Percentiles rank a stretch among this genome's conserved stretches.
phyloP scores from a whole-genome alignment of 2,113 vertebrate species.

The Rhodinocichla rosea region DNA sequence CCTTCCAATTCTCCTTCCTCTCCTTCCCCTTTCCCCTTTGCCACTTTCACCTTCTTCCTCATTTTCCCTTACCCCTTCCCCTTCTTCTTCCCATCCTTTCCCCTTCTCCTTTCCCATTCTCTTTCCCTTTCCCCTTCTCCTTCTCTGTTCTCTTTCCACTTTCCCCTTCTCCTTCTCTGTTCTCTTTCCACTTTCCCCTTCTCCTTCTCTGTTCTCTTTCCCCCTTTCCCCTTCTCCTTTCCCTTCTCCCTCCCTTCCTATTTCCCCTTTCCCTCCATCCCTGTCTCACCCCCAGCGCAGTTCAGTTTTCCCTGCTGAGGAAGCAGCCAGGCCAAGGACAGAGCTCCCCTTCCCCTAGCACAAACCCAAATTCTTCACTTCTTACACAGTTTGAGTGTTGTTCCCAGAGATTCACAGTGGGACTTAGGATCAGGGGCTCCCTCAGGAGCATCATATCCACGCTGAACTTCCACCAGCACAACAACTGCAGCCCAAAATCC shows the following conservation, averaged over 20 bases:
- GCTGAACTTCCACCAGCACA: constrained; percentile 24
- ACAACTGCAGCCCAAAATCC: not conserved
- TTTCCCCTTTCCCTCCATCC: not conserved
- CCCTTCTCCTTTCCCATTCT: rapidly evolving
- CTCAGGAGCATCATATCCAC: not conserved
- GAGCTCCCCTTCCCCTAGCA: too few relatives aligned
- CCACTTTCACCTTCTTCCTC: not conserved
- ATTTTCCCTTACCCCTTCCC: not conserved
- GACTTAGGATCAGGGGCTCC: not conserved
- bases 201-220: rapidly evolving
- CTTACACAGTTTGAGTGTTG: rapidly evolving
- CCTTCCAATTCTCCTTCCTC: not conserved
- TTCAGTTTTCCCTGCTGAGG: not conserved
- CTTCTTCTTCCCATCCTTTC: too few relatives aligned
- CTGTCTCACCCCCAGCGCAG: rapidly evolving
- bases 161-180: not conserved
- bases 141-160: too few relatives aligned
- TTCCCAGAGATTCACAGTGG: rapidly evolving
- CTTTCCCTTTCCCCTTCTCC: too few relatives aligned
- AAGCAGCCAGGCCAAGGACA: not conserved
- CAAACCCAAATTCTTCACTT: not conserved
- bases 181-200: too few relatives aligned
- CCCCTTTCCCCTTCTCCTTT: not conserved
- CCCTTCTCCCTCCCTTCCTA: not conserved
- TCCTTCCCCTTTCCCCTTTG: rapidly evolving